A percentile compares a stretch with the other conserved stretches of the same genome.
Conservation (phyloP, 2,888 invertebrate species). For the Tromatobia lineatoria region DNA sequence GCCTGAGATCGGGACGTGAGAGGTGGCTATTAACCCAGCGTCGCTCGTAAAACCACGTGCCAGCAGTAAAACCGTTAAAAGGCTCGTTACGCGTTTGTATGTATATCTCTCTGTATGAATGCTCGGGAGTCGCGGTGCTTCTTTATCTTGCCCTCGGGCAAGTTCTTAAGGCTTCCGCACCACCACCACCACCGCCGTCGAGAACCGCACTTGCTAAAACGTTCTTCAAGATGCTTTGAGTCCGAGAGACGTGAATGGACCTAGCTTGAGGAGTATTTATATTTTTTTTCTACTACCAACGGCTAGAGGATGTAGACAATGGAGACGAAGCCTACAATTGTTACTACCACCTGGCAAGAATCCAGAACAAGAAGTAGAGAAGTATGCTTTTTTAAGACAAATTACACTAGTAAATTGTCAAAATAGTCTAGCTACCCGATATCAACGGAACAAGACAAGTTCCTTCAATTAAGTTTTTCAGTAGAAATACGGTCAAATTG, state of each 20-base stretch:
- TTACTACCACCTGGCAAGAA: constrained; percentile 49
- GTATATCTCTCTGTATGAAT: constrained; percentile 60
- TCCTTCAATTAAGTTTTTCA: too few species aligned
- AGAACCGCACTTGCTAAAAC: constrained; percentile 52
- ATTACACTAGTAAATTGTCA: background rate
- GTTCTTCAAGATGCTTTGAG: constrained; percentile 42
- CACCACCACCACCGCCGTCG: constrained; percentile 5
- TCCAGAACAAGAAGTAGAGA: constrained; percentile 5
- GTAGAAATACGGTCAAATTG: too few species aligned
- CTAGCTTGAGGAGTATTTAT: constrained; percentile 13
- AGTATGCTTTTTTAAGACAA: background rate
- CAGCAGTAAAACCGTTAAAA: constrained; percentile 73
- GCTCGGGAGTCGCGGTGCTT: constrained; percentile 31
- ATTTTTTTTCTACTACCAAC: constrained; percentile 33
- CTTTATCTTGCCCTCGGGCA: constrained; percentile 19
- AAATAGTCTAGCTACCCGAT: too few species aligned
- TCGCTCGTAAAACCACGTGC: constrained; percentile 71
- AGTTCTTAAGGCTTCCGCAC: constrained; percentile 37
- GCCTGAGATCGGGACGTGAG: constrained; percentile 56
- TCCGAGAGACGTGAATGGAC: constrained; percentile 47
- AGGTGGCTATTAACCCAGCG: constrained; percentile 72
- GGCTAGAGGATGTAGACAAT: constrained; percentile 37
- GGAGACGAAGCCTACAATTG: constrained; percentile 45
- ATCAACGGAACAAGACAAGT: too few species aligned
- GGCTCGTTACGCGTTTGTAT: constrained; percentile 72